Percentiles rank a stretch among this genome's conserved stretches.
phyloP scores from a whole-genome alignment of 2,113 vertebrate species.

The Onychorhynchus coronatus region DNA sequence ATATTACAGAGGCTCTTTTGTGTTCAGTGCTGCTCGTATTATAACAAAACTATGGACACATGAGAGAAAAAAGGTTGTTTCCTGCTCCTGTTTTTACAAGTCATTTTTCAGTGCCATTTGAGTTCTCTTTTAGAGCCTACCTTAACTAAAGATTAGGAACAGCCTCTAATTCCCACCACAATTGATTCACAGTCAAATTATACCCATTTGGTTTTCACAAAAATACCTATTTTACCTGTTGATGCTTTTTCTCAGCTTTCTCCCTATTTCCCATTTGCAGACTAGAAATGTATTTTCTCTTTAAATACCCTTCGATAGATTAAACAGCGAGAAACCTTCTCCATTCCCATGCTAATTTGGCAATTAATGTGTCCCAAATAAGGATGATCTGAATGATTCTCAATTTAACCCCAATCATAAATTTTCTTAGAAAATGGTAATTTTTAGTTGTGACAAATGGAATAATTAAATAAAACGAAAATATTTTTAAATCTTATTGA shows the following conservation, averaged over 20 bases:
- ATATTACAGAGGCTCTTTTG: neutral
- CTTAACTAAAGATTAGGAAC: neutral
- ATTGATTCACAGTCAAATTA: neutral
- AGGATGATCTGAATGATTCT: neutral
- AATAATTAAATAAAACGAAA: neutral
- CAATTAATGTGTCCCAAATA: neutral
- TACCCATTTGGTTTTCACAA: neutral
- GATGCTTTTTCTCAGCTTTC: accelerated
- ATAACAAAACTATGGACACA: neutral
- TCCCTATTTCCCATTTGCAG: neutral
- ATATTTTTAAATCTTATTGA: neutral
- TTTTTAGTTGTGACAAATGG: neutral
- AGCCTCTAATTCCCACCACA: neutral
- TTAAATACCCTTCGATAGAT: neutral
- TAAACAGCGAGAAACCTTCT: neutral
- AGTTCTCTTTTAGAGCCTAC: neutral
- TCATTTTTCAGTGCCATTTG: neutral
- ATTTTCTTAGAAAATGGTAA: neutral
- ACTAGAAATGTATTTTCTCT: neutral
- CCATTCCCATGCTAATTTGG: neutral
- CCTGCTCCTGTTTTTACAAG: neutral
- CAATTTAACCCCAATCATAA: accelerated
- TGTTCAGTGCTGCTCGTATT: neutral
- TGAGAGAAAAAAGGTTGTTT: neutral
- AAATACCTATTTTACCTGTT: neutral